phyloP scores from a whole-genome alignment of 2,888 invertebrate genomes.

The Neoaliturus tenellus region DNA sequence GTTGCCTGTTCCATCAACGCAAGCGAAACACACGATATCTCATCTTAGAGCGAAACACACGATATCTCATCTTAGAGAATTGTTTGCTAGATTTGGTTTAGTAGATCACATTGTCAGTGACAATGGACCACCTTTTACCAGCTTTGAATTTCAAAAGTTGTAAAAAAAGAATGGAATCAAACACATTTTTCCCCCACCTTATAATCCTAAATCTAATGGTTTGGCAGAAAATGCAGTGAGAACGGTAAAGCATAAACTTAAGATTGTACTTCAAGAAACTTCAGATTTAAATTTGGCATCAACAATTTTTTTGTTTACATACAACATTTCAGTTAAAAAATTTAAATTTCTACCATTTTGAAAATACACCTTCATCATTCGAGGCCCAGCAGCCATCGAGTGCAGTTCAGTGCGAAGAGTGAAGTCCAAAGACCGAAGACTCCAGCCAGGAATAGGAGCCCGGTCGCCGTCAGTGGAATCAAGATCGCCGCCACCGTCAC shows the following conservation, averaged over 20 bases:
- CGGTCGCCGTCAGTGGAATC: too few species aligned
- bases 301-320: not conserved
- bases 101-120: not conserved
- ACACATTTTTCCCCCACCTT: slow-evolving; percentile 26
- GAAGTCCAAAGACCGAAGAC: too few species aligned
- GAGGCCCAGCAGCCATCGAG: too few species aligned
- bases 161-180: slow-evolving; percentile 31
- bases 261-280: slow-evolving; percentile 10
- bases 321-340: too few species aligned
- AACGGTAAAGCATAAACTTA: slow-evolving; percentile 32
- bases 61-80: not conserved
- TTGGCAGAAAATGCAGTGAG: slow-evolving; percentile 45
- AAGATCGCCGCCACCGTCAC: too few species aligned
- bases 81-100: slow-evolving; percentile 46
- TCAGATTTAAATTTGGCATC: not conserved
- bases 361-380: too few species aligned
- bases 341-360: too few species aligned
- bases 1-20: not conserved
- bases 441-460: too few species aligned
- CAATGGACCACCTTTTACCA: slow-evolving; percentile 43
- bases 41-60: slow-evolving; percentile 2
- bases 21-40: not conserved
- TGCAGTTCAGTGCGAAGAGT: too few species aligned
- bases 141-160: slow-evolving; percentile 14
- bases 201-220: slow-evolving; percentile 35